Evolutionary conservation across 2,888 invertebrate species (phyloP), one percentile per base, ranked within the genome.

Genomic region (Augiades crinisus): DNA sequence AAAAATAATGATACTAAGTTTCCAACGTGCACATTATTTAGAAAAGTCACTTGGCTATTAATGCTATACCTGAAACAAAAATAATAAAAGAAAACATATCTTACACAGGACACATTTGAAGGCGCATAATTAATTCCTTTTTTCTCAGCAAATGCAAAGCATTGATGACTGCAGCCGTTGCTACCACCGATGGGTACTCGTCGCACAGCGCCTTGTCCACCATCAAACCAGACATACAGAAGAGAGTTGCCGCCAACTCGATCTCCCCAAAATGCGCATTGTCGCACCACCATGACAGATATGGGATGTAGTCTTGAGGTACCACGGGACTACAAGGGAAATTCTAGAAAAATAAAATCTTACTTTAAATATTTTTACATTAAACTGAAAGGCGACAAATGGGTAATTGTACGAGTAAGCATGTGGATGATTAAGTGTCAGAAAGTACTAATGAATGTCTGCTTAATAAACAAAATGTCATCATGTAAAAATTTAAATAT

Each of bases 291-390:
- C 79, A 85, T 0, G 79, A 64, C 0, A 85, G 49, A 54, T 82
- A 86, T 0, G 70, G 61, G 44, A 86, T 79, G 54, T 64, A 86
- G 14, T 88, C 86, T 49, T 86, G 78, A 0, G 81, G 69, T 0
- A 83, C 60, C 0, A 85, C 68, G 1, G 86, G 83, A 30, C 75
- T 77, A 0, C 49, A 21, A 0, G 84, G 83, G 43, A 78, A 85
- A 47, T 68, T 69, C 87, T 87, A 71, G n/a, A n/a, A 2, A 62
- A 60, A 19, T 16, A 41, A 22, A 22, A 22, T 24, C 6, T 2
- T 1, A 22, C n/a, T n/a, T n/a, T n/a, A n/a, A n/a, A n/a, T n/a
- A n/a, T n/a, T n/a, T n/a, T n/a, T n/a, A n/a, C n/a, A n/a, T n/a
- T n/a, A n/a, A n/a, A n/a, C n/a, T n/a, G n/a, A n/a, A n/a, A n/a